Percentiles rank a stretch among this genome's conserved stretches.
Evolutionary conservation across 2,113 vertebrate species (phyloP).

Genomic region (Tychaedon coryphoeus): DNA sequence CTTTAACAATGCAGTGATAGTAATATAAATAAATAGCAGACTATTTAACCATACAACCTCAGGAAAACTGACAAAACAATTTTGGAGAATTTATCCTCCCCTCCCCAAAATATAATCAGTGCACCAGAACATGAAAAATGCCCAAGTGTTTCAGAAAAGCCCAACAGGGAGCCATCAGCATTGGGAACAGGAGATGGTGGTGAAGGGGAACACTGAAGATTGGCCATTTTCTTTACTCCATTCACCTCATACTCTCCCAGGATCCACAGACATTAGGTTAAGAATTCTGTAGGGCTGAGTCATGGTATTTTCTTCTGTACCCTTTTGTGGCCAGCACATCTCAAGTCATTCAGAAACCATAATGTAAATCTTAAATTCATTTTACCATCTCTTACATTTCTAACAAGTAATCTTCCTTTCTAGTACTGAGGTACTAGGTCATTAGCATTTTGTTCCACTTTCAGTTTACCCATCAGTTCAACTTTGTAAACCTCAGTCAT

Average conservation of each 20-base stretch:
- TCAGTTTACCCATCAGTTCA: background rate
- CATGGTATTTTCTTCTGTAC: background rate
- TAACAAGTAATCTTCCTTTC: background rate
- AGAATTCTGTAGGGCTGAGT: background rate
- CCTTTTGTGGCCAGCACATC: background rate
- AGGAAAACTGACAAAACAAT: background rate
- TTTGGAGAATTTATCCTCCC: background rate
- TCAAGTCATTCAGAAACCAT: background rate
- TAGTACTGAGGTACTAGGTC: background rate
- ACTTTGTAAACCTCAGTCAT: background rate
- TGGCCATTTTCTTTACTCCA: accelerated
- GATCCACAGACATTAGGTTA: background rate
- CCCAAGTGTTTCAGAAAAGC: accelerated
- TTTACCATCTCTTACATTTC: background rate
- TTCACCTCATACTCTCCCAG: background rate
- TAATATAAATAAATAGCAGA: background rate
- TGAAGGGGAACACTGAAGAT: background rate
- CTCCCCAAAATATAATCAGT: background rate
- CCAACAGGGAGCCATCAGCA: background rate
- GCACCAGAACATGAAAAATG: background rate
- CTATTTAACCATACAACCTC: background rate
- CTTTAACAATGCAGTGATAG: background rate
- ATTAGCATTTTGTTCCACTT: background rate
- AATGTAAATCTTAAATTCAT: background rate
- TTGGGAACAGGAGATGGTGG: background rate